Conservation (phyloP, 1,140 invertebrate species). For the Asobara japonica region DNA sequence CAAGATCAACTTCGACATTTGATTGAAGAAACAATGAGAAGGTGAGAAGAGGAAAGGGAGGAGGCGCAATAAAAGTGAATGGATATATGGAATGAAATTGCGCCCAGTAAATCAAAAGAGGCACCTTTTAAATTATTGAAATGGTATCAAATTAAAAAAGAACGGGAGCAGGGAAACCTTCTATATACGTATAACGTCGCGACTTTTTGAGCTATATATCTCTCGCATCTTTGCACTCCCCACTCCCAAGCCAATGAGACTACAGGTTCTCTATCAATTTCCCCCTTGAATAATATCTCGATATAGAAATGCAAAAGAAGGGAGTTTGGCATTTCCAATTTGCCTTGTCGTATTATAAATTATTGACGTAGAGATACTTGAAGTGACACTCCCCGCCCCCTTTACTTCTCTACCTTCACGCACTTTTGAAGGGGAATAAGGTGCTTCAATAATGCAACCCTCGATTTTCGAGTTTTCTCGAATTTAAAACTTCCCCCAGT, state of each 20-base stretch:
- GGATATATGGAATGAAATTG: not conserved
- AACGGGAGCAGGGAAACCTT: not conserved
- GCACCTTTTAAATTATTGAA: conserved; percentile 35
- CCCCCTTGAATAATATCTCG: conserved; percentile 21
- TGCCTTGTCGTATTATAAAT: conserved; percentile 28
- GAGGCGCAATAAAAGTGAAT: not conserved
- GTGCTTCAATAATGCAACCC: conserved; percentile 53
- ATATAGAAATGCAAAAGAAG: conserved; percentile 19
- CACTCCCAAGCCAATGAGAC: conserved; percentile 1
- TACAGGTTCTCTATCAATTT: conserved; percentile 33
- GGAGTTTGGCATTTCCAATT: conserved; percentile 16
- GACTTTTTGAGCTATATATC: conserved; percentile 19
- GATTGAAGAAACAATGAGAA: conserved; percentile 18
- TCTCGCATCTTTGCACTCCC: conserved; percentile 7
- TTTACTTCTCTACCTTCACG: not conserved
- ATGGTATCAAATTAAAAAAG: conserved; percentile 37
- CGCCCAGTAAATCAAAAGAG: conserved; percentile 33
- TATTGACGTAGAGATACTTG: conserved; percentile 26
- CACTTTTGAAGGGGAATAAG: conserved; percentile 33
- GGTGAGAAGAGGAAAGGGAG: not conserved
- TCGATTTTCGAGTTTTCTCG: conserved; percentile 54
- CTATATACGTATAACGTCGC: not conserved
- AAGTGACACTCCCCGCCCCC: conserved; percentile 25
- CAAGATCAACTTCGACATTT: conserved; percentile 16
- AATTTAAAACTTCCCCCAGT: conserved; percentile 47